Evolutionary conservation across 35 echinoderm and acorn worm genomes (phyloP).

Genomic region (Hemicentrotus pulcherrimus): DNA sequence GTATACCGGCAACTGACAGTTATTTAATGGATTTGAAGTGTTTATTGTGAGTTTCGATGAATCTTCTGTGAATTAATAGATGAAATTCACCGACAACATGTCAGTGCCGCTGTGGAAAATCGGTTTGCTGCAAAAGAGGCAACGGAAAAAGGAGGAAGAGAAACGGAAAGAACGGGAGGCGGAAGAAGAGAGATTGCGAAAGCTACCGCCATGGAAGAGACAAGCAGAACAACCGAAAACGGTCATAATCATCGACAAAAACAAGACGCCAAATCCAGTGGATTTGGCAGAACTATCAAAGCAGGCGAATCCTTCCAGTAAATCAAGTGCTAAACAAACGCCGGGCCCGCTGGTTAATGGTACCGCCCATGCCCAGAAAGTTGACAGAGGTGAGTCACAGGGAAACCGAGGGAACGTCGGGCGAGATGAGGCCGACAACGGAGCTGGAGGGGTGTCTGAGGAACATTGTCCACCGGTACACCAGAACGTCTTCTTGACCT

Average conservation of each 20-base stretch:
- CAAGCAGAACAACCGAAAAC: conserved; percentile 76
- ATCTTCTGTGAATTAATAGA: not conserved
- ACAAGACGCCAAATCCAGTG: not conserved
- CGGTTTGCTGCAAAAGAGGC: conserved; percentile 70
- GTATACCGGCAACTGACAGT: not conserved
- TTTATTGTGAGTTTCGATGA: not conserved
- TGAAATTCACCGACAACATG: conserved; percentile 37
- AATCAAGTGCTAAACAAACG: conserved; percentile 2
- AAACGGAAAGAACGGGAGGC: conserved; percentile 60
- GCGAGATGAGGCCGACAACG: conserved; percentile 33
- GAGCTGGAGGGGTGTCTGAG: conserved; percentile 71
- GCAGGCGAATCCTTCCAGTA: not conserved
- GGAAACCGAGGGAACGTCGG: not conserved
- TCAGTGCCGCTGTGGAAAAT: conserved; percentile 82
- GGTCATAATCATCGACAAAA: conserved; percentile 77
- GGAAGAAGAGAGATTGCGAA: conserved; percentile 61
- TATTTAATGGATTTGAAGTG: not conserved
- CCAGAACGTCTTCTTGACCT: conserved; percentile 74
- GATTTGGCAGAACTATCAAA: not conserved
- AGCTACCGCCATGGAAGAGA: conserved; percentile 82
- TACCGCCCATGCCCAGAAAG: not conserved
- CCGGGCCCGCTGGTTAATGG: not conserved
- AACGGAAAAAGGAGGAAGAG: conserved; percentile 69
- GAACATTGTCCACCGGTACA: conserved; percentile 80
- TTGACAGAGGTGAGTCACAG: conserved; percentile 3